Conservation (phyloP, 2,113 vertebrate species). For the Ia io region DNA sequence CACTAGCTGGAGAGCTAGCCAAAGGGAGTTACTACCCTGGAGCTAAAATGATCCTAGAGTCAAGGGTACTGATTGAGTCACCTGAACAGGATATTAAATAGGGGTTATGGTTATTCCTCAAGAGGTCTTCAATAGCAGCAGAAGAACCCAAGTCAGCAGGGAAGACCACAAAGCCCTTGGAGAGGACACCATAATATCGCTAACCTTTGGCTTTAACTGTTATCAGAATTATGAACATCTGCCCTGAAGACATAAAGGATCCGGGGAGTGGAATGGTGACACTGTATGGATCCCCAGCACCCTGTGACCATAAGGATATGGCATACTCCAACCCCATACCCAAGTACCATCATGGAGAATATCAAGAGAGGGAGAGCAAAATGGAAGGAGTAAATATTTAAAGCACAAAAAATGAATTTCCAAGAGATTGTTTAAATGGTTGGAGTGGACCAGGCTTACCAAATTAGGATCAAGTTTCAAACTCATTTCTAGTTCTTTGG, state of each 20-base stretch:
- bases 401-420: background rate
- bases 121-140: background rate
- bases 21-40: background rate
- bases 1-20: background rate
- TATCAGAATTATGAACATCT: background rate
- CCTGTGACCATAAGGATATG: background rate
- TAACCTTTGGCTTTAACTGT: background rate
- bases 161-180: background rate
- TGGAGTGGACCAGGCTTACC: background rate
- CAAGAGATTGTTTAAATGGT: background rate
- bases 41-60: background rate
- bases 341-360: background rate
- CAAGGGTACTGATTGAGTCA: background rate
- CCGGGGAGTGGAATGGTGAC: background rate
- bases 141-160: background rate
- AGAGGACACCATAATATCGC: background rate
- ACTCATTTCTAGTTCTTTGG: background rate
- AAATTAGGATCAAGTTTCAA: background rate
- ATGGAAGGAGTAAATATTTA: background rate
- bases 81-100: background rate
- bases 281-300: background rate
- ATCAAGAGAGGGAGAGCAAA: background rate
- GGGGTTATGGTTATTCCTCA: background rate
- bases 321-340: background rate
- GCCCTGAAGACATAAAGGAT: background rate